phyloP scores from a whole-genome alignment of 2,888 invertebrate species.

The Rhyacophila evoluta region DNA sequence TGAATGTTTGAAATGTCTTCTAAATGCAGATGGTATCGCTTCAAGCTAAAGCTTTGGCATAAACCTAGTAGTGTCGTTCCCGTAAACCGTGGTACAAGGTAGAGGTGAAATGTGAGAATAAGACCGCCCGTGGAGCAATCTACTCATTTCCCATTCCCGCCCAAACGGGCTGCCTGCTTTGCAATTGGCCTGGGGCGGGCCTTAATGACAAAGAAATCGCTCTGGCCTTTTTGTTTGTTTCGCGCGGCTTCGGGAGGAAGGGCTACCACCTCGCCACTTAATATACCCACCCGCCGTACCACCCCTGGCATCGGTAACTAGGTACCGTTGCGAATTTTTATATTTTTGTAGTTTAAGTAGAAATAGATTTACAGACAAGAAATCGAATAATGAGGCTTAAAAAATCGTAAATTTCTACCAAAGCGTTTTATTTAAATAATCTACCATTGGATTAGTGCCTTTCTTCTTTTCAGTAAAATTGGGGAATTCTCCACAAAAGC shows the following conservation, averaged over 20 bases:
- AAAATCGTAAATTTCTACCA: slow-evolving; percentile 7
- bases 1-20: too few species aligned
- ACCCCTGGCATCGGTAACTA: slow-evolving; percentile 8
- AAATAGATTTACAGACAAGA: slow-evolving; percentile 14
- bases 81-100: neutral
- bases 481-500: neutral
- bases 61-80: neutral
- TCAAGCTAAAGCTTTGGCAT: neutral
- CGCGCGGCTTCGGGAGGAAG: slow-evolving; percentile 4
- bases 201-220: slow-evolving; percentile 22
- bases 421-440: neutral
- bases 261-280: slow-evolving; percentile 3
- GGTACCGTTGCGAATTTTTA: slow-evolving; percentile 14
- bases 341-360: slow-evolving; percentile 21
- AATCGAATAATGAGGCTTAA: slow-evolving; percentile 22
- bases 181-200: slow-evolving; percentile 22
- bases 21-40: neutral
- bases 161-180: slow-evolving; percentile 10
- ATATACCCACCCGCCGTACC: neutral
- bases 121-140: slow-evolving; percentile 5
- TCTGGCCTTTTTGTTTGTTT: slow-evolving; percentile 24
- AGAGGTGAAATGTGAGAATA: slow-evolving; percentile 19
- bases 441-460: neutral
- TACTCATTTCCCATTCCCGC: slow-evolving; percentile 22
- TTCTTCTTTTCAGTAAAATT: neutral